phyloP scores from a whole-genome alignment of 1,140 invertebrate species.

The Aplysia californica region DNA sequence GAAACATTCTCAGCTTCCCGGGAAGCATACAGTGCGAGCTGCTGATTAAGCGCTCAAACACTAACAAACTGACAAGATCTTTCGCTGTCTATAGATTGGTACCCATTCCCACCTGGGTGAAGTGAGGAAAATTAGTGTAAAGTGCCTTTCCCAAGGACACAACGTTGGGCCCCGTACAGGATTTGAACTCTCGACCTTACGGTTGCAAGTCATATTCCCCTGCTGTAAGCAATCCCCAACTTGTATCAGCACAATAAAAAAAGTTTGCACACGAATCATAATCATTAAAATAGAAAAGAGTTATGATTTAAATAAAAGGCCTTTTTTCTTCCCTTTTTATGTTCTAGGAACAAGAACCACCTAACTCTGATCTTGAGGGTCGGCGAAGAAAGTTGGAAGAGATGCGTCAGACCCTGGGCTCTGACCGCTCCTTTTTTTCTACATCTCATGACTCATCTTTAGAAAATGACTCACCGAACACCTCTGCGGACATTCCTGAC shows the following conservation, averaged over 20 bases:
- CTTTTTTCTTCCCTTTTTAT: constrained; percentile 10
- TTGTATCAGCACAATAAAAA: background rate
- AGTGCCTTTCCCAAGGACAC: too few relatives aligned
- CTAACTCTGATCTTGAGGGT: constrained; percentile 61
- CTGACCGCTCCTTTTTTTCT: constrained; percentile 54
- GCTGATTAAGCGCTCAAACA: too few relatives aligned
- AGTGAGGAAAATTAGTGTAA: too few relatives aligned
- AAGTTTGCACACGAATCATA: background rate
- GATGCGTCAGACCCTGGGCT: constrained; percentile 87
- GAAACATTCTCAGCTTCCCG: too few relatives aligned
- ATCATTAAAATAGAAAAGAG: background rate
- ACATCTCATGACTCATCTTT: constrained; percentile 34
- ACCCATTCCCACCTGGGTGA: too few relatives aligned
- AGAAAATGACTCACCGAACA: constrained; percentile 39
- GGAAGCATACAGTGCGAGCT: too few relatives aligned
- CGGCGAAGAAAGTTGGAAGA: constrained; percentile 82
- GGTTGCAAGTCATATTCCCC: background rate
- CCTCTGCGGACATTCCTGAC: constrained; percentile 28
- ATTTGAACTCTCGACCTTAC: too few relatives aligned
- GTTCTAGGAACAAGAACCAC: constrained; percentile 38
- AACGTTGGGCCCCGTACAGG: too few relatives aligned
- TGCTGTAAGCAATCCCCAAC: background rate
- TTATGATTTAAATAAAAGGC: background rate
- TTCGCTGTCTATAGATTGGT: too few relatives aligned
- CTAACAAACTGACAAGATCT: too few relatives aligned